phyloP scores from a whole-genome alignment of 2,113 vertebrate species.

The Eidolon helvum region DNA sequence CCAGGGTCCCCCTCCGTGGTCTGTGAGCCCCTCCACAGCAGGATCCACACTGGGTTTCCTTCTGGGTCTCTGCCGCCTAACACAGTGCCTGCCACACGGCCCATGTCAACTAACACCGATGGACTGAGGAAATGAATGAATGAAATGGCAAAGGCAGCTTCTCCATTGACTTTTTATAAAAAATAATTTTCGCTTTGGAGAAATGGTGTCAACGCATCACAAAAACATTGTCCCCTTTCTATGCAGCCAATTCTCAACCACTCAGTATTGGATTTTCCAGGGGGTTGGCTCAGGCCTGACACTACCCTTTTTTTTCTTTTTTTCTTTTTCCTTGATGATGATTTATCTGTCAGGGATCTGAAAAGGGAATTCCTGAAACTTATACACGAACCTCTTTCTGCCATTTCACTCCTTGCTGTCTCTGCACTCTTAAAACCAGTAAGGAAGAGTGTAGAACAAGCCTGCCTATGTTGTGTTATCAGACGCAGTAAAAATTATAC shows the following conservation, averaged over 20 bases:
- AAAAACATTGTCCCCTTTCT: not conserved
- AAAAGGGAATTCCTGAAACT: not conserved
- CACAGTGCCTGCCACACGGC: not conserved
- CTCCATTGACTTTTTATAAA: not conserved
- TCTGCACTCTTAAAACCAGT: not conserved
- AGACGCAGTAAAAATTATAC: not conserved
- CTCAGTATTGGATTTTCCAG: not conserved
- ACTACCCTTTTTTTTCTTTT: not conserved
- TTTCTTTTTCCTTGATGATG: not conserved
- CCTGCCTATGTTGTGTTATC: not conserved
- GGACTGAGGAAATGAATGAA: not conserved
- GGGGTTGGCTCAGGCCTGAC: not conserved
- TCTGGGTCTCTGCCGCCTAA: not conserved
- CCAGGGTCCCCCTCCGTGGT: not conserved
- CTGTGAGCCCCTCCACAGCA: not conserved
- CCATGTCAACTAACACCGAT: not conserved
- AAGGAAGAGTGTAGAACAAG: not conserved
- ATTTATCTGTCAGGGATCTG: not conserved
- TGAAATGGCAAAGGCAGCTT: not conserved
- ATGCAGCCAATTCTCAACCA: not conserved
- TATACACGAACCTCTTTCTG: not conserved
- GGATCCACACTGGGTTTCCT: fast-evolving
- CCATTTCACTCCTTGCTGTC: not conserved
- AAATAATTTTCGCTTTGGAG: not conserved
- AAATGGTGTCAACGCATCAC: not conserved